Percentiles rank a stretch among this genome's conserved stretches.
These are phyloP conservation scores for Halichondria panicea DNA, from an alignment of 37 sponge, comb jelly and placozoan genomes.

Conservation along the genomic window DNA sequence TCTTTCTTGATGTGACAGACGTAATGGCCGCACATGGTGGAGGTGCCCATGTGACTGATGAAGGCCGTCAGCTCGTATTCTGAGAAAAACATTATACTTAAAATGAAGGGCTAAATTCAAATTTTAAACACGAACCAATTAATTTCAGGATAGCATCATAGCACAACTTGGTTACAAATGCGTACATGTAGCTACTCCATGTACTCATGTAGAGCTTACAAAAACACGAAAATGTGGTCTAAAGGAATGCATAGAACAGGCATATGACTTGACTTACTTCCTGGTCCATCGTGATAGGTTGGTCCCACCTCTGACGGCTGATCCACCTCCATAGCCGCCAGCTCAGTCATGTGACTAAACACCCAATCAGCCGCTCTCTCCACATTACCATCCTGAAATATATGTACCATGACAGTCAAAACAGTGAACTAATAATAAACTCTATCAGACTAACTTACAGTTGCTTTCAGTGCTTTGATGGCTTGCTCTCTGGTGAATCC, in stretches of 20 bases:
- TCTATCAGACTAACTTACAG: slow-evolving; percentile 38
- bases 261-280: slow-evolving; percentile 78
- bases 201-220: not conserved
- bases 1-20: slow-evolving; percentile 89
- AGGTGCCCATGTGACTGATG: slow-evolving; percentile 94
- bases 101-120: not conserved
- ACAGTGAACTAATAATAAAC: no score
- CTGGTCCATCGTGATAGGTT: slow-evolving; percentile 48
- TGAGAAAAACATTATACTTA: not conserved
- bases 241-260: no score
- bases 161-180: no score
- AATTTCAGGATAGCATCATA: not conserved
- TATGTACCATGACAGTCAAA: not conserved
- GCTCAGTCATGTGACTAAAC: slow-evolving; percentile 80
- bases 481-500: slow-evolving; percentile 87
- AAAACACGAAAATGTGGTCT: not conserved
- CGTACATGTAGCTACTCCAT: no score
- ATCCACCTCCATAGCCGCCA: slow-evolving; percentile 53
- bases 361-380: slow-evolving; percentile 95
- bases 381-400: slow-evolving; percentile 61
- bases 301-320: slow-evolving; percentile 8
- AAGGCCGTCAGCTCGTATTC: slow-evolving; percentile 79
- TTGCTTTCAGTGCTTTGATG: slow-evolving; percentile 60
- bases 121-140: not conserved
- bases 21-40: slow-evolving; percentile 88